phyloP scores from a whole-genome alignment of 2,113 vertebrate species.

The Rissa tridactyla region DNA sequence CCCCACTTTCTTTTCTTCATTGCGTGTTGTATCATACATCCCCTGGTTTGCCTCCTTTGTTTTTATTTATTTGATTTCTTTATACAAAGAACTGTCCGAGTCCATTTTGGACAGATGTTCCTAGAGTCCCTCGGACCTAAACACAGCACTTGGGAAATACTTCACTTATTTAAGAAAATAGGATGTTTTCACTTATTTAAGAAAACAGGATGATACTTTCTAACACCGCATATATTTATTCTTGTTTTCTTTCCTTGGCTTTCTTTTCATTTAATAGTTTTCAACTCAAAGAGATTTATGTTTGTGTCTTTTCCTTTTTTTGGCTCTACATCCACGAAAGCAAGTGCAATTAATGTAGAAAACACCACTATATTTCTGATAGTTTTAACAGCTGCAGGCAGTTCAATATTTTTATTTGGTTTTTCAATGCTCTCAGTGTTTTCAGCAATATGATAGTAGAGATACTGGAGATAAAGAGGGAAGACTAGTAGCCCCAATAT shows the following conservation, averaged over 20 bases:
- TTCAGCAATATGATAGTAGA: not conserved
- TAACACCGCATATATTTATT: not conserved
- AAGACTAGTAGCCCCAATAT: not conserved
- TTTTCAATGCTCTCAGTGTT: conserved; percentile 8
- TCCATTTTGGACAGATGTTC: not conserved
- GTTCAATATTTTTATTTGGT: conserved; percentile 21
- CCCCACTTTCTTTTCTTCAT: not conserved
- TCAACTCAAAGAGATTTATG: not conserved
- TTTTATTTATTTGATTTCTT: not conserved
- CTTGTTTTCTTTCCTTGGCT: not conserved
- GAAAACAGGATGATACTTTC: not conserved
- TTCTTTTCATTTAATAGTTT: not conserved
- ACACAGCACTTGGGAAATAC: not conserved
- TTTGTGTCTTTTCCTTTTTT: not conserved
- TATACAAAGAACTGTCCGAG: not conserved
- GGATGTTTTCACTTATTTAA: not conserved
- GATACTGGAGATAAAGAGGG: not conserved
- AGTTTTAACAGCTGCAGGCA: conserved; percentile 27
- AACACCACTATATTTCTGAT: conserved; percentile 18
- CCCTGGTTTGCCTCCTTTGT: not conserved
- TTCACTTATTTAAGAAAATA: not conserved
- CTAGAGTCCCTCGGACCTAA: not conserved
- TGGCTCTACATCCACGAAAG: not conserved
- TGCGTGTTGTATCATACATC: not conserved
- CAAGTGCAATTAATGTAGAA: conserved; percentile 18